These are phyloP conservation scores for Ursus arctos DNA, from an alignment of 2,113 vertebrate species.

Conservation along the genomic window DNA sequence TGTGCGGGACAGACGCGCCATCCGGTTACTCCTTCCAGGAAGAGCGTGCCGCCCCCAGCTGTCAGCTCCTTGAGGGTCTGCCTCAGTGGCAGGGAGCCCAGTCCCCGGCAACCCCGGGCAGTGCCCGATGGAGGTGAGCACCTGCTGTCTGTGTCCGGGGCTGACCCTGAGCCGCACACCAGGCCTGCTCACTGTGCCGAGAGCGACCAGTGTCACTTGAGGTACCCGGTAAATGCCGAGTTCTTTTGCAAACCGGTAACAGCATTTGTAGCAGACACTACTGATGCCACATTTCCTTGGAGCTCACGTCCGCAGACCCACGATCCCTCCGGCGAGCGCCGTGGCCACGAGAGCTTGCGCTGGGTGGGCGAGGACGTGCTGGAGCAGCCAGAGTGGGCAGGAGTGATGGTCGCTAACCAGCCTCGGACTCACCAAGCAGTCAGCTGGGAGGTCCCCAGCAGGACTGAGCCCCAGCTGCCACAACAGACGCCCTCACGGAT, in stretches of 20 bases:
- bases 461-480: background rate
- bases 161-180: background rate
- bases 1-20: background rate
- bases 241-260: background rate
- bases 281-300: background rate
- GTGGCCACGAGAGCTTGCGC: background rate
- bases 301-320: background rate
- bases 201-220: background rate
- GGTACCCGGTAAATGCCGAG: background rate
- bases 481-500: accelerated
- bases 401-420: no score
- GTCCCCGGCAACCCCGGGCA: background rate
- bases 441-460: background rate
- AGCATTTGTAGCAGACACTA: background rate
- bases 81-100: background rate
- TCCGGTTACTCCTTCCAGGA: background rate
- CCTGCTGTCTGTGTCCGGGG: background rate
- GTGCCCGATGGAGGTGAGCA: background rate
- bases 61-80: background rate
- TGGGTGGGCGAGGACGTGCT: background rate
- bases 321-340: background rate
- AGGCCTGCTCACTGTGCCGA: background rate
- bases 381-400: background rate
- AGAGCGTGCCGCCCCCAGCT: background rate
- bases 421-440: background rate